phyloP scores from a whole-genome alignment of 2,888 invertebrate genomes.

The Polydrusus cervinus region DNA sequence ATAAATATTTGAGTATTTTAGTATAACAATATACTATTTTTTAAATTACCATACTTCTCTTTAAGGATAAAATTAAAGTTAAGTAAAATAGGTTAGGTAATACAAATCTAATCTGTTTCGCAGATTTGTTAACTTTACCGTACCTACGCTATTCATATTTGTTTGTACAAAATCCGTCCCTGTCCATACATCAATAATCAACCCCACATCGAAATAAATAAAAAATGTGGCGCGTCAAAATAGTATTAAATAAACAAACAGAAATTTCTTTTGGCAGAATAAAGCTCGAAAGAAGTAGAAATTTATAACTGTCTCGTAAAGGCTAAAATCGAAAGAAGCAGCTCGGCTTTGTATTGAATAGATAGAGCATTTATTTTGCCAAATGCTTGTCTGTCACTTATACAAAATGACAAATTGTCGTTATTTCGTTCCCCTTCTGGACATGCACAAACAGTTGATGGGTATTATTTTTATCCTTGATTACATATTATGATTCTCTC shows the following conservation, averaged over 20 bases:
- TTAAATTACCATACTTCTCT: too few relatives aligned
- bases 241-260: slow-evolving; percentile 52
- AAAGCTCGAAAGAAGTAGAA: slow-evolving; percentile 43
- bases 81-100: too few relatives aligned
- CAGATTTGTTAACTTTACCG: too few relatives aligned
- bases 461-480: slow-evolving; percentile 42
- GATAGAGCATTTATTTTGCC: slow-evolving; percentile 60
- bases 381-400: slow-evolving; percentile 62
- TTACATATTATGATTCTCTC: slow-evolving; percentile 20
- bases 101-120: too few relatives aligned
- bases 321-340: slow-evolving; percentile 46
- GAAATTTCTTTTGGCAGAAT: slow-evolving; percentile 41
- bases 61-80: too few relatives aligned
- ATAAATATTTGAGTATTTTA: too few relatives aligned
- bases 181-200: slow-evolving; percentile 5
- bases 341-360: slow-evolving; percentile 53
- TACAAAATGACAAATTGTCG: slow-evolving; percentile 61
- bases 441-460: slow-evolving; percentile 55
- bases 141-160: too few relatives aligned
- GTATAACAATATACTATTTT: too few relatives aligned
- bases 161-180: too few relatives aligned
- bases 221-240: slow-evolving; percentile 34
- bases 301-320: slow-evolving; percentile 54
- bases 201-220: slow-evolving; percentile 18
- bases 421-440: slow-evolving; percentile 56